Evolutionary conservation across 2,113 vertebrate species (phyloP).

Genomic region (Platichthys stellatus): DNA sequence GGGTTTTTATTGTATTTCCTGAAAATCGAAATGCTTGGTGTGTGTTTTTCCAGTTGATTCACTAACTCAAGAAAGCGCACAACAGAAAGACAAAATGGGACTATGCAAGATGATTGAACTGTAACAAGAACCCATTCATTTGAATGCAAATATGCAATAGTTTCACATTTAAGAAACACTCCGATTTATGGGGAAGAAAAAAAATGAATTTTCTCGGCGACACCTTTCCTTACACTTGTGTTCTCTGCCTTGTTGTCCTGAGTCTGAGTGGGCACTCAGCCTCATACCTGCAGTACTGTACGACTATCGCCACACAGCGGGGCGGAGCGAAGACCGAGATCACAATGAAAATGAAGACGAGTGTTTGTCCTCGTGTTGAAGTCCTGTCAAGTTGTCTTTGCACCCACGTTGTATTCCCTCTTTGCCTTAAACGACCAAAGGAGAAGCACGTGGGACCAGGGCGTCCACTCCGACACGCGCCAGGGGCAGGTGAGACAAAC

Average conservation of each 20-base stretch:
- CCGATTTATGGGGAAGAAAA: neutral
- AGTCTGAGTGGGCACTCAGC: slow-evolving; percentile 36
- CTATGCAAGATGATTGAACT: neutral
- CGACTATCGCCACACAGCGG: neutral
- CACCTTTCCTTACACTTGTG: slow-evolving; percentile 19
- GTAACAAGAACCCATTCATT: neutral
- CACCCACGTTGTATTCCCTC: slow-evolving; percentile 45
- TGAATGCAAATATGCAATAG: neutral
- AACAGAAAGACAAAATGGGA: neutral
- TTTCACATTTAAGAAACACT: neutral
- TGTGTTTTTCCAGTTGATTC: slow-evolving; percentile 15
- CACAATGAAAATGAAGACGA: slow-evolving; percentile 2
- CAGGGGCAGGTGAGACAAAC: neutral
- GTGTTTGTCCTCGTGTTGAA: slow-evolving; percentile 34
- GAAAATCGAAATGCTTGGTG: slow-evolving; percentile 15
- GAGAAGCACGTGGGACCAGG: slow-evolving; percentile 51
- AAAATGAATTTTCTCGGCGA: slow-evolving; percentile 1
- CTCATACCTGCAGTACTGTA: slow-evolving; percentile 24
- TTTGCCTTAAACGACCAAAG: slow-evolving; percentile 74
- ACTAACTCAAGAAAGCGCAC: slow-evolving; percentile 5
- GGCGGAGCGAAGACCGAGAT: neutral
- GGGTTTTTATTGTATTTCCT: slow-evolving; percentile 28
- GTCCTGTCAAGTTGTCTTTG: slow-evolving; percentile 37
- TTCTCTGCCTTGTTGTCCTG: slow-evolving; percentile 52
- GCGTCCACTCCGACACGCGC: neutral